Conservation (phyloP, 2,113 vertebrate genomes). For the Naja naja region DNA sequence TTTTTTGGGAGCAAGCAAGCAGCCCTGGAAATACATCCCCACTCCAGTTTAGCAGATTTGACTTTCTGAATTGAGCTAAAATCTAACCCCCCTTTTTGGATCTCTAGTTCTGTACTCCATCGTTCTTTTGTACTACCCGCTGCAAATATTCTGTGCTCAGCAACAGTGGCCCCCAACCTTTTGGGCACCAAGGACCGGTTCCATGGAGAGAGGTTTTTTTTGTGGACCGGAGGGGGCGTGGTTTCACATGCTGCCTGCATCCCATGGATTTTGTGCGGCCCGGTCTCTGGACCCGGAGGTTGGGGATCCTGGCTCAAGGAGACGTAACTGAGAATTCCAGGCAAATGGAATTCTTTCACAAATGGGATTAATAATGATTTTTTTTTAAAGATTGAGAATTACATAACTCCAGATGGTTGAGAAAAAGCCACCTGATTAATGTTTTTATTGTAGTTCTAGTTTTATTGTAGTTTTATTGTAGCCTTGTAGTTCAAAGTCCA, state of each 20-base stretch:
- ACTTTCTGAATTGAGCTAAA: neutral
- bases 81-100: too few relatives aligned
- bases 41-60: neutral
- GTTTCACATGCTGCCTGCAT: too few relatives aligned
- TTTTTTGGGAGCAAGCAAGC: neutral
- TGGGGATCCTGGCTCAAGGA: neutral
- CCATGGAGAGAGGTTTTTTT: too few relatives aligned
- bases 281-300: too few relatives aligned
- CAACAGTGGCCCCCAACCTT: too few relatives aligned
- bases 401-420: neutral
- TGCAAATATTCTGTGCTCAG: neutral
- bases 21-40: neutral
- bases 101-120: neutral
- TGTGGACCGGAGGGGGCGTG: too few relatives aligned
- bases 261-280: too few relatives aligned
- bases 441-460: neutral
- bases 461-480: too few relatives aligned
- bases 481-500: neutral
- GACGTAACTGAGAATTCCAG: neutral
- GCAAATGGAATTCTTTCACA: neutral
- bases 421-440: neutral
- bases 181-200: too few relatives aligned
- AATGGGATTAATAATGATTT: neutral
- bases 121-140: neutral
- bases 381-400: neutral